phyloP scores from a whole-genome alignment of 2,113 vertebrate species.

The Panurus biarmicus region DNA sequence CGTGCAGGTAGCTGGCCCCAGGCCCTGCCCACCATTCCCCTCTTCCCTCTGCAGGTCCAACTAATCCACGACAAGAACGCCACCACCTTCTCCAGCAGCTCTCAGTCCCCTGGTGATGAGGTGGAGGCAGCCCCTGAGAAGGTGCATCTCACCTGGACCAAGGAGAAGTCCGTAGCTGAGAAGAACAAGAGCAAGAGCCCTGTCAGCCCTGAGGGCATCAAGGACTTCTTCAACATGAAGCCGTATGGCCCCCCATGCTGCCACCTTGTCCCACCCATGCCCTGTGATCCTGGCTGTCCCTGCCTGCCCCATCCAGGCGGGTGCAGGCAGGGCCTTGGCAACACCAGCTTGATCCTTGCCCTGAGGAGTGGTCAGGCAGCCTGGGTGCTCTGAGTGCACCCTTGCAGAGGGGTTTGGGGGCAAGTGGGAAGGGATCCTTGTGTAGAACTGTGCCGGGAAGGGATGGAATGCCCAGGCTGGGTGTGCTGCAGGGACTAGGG shows the following conservation, averaged over 20 bases:
- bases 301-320: background rate
- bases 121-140: slow-evolving; percentile 82
- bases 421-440: background rate
- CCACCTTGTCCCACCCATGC: fast-evolving
- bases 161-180: slow-evolving; percentile 87
- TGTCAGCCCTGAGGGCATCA: slow-evolving; percentile 88
- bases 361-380: background rate
- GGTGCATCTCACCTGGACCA: slow-evolving; percentile 97
- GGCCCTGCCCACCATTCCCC: background rate
- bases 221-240: slow-evolving; percentile 99
- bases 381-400: fast-evolving
- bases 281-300: background rate
- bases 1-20: slow-evolving; percentile 48
- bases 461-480: background rate
- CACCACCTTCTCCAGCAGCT: slow-evolving; percentile 82
- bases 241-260: slow-evolving; percentile 76
- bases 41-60: slow-evolving; percentile 79
- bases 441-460: slow-evolving; percentile 75
- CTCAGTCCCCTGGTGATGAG: slow-evolving; percentile 80
- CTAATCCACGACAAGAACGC: slow-evolving; percentile 92
- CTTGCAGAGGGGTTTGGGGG: background rate
- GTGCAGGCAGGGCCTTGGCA: background rate
- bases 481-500: background rate
- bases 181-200: slow-evolving; percentile 87
- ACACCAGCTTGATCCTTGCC: background rate